Conservation (phyloP, 2,797 vertebrate genomes). For the Fringilla coelebs region DNA sequence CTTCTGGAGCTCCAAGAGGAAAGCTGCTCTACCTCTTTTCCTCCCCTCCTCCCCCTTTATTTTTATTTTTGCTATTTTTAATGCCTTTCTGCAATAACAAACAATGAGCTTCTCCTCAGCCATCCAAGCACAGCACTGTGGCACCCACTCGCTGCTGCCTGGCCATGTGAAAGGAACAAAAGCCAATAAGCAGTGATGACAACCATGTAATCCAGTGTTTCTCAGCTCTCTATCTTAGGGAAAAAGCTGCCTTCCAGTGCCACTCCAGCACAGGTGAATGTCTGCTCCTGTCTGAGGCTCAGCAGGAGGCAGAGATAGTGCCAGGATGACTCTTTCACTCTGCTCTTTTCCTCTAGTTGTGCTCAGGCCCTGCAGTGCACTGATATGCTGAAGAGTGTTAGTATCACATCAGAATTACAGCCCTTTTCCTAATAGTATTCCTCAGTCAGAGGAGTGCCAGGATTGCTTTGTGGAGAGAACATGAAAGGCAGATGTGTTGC, state of each 20-base stretch:
- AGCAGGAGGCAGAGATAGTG: slow-evolving; percentile 16
- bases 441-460: not conserved
- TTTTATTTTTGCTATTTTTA: not conserved
- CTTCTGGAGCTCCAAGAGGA: not conserved
- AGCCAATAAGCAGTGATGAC: slow-evolving; percentile 40
- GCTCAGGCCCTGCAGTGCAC: not conserved
- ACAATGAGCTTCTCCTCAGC: not conserved
- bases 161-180: not conserved
- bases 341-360: not conserved
- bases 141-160: not conserved
- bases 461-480: not conserved
- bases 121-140: not conserved
- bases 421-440: not conserved
- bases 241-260: slow-evolving; percentile 22
- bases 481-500: not conserved
- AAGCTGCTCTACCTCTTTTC: not conserved
- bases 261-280: not conserved
- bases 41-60: too few relatives aligned
- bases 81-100: not conserved
- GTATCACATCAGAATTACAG: not conserved
- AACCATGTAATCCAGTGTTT: slow-evolving; percentile 46
- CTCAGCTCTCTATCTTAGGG: not conserved
- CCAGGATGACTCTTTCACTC: not conserved
- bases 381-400: not conserved
- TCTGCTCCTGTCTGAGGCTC: not conserved